Conservation (phyloP, 1,140 invertebrate genomes). For the Leucophenga varia region DNA sequence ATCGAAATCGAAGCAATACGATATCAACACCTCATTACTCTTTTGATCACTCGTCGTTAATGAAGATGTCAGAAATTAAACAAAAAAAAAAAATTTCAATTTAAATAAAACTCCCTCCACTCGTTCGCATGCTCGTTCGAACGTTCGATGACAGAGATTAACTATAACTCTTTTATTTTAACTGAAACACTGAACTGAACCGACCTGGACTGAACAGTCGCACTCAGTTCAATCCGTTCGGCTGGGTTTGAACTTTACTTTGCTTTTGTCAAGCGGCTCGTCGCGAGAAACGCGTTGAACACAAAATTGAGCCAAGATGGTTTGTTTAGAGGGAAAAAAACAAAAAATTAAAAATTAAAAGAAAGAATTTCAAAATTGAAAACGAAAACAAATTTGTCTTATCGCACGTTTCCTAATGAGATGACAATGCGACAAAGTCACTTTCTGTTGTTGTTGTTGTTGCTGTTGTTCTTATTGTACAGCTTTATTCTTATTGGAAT, state of each 20-base stretch:
- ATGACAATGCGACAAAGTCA: conserved; percentile 53
- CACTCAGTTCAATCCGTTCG: conserved; percentile 35
- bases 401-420: conserved; percentile 53
- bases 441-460: too few species aligned
- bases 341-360: too few species aligned
- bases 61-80: conserved; percentile 42
- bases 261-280: conserved; percentile 15
- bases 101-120: conserved; percentile 19
- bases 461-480: too few species aligned
- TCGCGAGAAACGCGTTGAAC: conserved; percentile 36
- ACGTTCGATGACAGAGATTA: too few species aligned
- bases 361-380: conserved; percentile 19
- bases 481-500: too few species aligned
- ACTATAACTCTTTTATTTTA: conserved; percentile 35
- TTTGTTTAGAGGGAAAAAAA: conserved; percentile 44
- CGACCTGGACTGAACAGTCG: too few species aligned
- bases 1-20: conserved; percentile 11
- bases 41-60: conserved; percentile 52
- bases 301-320: conserved; percentile 4
- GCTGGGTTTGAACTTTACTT: background rate
- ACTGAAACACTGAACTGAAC: conserved; percentile 39
- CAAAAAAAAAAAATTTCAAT: background rate
- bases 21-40: conserved; percentile 57
- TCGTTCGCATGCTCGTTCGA: too few species aligned
- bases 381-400: conserved; percentile 56